Evolutionary conservation across 64 coral and sea anemone genomes (phyloP), one percentile per base, ranked within the genome.

Genomic region (Stylophora pistillata): DNA sequence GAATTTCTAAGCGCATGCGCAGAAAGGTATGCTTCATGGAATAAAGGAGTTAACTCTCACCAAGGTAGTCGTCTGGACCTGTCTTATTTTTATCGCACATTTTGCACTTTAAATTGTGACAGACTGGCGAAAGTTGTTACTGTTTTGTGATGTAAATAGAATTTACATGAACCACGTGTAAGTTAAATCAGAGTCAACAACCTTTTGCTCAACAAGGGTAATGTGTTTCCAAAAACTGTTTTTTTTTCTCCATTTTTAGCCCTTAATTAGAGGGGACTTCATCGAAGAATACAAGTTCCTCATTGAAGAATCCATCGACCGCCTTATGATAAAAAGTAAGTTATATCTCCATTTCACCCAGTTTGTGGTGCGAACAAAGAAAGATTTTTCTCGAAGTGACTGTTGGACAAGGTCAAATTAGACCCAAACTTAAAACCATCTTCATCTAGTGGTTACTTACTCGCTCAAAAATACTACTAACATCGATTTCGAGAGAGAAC

Each of bases 191-290:
- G 37, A 47, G 37, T 47, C 7, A 7, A 47, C 7, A 21, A 7
- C 61, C 61, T 9, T 23, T 64, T 64, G 61, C 23, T 2, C 20
- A 64, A 20, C 0, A 64, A 7, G 6, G 23, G 7, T 64, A 64
- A 20, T 21, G 64, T 12, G 64, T 25, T 28, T 1, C 23, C 64
- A 26, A 12, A 68, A 68, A 61, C 27, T 56, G 26, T 60, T 11
- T 30, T 31, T 61, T 31, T 14, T 72, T 13, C 78, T 34, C 76
- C 55, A 21, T 30, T 86, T 34, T 28, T 57, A 92, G 90, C 90
- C 90, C 14, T 74, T 92, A 13, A 37, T 92, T 30, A 92, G 74
- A 47, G 55, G 53, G 33, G 90, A 92, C 72, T 92, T 92, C 6
- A 58, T 92, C 16, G 74, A 72, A 58, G 81, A 92, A 78, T 92